Conservation (phyloP, 1,140 invertebrate genomes). For the Platyscapa corneri region DNA sequence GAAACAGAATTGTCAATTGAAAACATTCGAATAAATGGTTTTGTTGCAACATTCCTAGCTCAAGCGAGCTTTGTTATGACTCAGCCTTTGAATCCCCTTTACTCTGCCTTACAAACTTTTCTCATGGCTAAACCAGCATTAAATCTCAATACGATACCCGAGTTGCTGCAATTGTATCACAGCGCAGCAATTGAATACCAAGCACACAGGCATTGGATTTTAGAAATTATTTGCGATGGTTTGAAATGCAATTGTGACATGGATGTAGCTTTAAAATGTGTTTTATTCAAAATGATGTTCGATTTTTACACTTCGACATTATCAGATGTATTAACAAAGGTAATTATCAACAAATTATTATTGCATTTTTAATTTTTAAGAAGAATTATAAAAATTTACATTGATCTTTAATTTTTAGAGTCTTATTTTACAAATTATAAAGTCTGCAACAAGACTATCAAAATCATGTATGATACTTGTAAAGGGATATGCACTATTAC, state of each 20-base stretch:
- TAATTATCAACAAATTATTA: slow-evolving; percentile 54
- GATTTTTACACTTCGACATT: slow-evolving; percentile 73
- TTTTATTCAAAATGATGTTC: slow-evolving; percentile 78
- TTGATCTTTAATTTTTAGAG: slow-evolving; percentile 61
- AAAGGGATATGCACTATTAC: slow-evolving; percentile 78
- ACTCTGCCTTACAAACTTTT: slow-evolving; percentile 80
- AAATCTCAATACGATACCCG: slow-evolving; percentile 83
- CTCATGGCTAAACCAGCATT: slow-evolving; percentile 81
- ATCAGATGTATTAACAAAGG: slow-evolving; percentile 73
- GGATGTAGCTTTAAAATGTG: slow-evolving; percentile 76
- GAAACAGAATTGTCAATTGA: slow-evolving; percentile 63
- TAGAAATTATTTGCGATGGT: slow-evolving; percentile 81
- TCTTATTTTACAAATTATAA: slow-evolving; percentile 78
- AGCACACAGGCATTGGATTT: slow-evolving; percentile 80
- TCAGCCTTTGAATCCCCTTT: slow-evolving; percentile 81
- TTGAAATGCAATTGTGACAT: slow-evolving; percentile 77
- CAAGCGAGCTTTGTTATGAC: slow-evolving; percentile 79
- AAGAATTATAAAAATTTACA: neutral
- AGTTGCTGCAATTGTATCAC: slow-evolving; percentile 83
- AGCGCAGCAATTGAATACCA: slow-evolving; percentile 79
- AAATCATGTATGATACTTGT: slow-evolving; percentile 78
- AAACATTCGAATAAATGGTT: slow-evolving; percentile 77
- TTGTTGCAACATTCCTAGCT: slow-evolving; percentile 82
- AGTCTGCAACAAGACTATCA: slow-evolving; percentile 76
- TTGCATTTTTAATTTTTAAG: slow-evolving; percentile 34